phyloP scores from a whole-genome alignment of 64 coral and sea anemone species.

The Actinia equina region DNA sequence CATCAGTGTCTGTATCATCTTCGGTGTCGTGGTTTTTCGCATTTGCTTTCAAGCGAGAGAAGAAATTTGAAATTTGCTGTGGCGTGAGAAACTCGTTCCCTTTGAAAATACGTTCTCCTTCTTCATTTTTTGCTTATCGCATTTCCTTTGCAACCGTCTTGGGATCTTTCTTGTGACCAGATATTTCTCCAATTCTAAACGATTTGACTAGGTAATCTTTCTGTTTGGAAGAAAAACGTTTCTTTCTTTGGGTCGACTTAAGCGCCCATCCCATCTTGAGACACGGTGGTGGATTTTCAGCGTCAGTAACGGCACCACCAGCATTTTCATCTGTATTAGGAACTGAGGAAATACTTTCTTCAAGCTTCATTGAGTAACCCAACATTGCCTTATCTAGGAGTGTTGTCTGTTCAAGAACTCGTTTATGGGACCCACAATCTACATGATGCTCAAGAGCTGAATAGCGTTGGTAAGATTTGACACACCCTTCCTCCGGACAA shows the following conservation, averaged over 20 bases:
- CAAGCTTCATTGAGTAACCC: slow-evolving; percentile 31
- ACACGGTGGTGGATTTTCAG: background rate
- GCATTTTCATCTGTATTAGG: background rate
- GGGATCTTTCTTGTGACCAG: slow-evolving; percentile 23
- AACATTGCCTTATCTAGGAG: slow-evolving; percentile 43
- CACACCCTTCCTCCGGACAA: slow-evolving; percentile 25
- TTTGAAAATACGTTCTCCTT: slow-evolving; percentile 35
- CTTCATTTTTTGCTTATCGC: slow-evolving; percentile 5
- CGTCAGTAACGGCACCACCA: background rate
- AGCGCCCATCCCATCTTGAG: slow-evolving; percentile 37
- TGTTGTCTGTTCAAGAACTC: slow-evolving; percentile 27
- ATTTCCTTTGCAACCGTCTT: slow-evolving; percentile 47
- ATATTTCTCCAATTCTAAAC: slow-evolving; percentile 34
- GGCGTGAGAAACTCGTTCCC: slow-evolving; percentile 35
- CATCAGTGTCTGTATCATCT: background rate
- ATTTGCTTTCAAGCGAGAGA: slow-evolving; percentile 19
- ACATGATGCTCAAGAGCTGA: slow-evolving; percentile 20
- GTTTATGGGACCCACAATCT: slow-evolving; percentile 23
- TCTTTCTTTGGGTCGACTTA: background rate
- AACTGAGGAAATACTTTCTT: background rate
- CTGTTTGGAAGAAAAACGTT: slow-evolving; percentile 22
- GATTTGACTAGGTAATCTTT: slow-evolving; percentile 16
- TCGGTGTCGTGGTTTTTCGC: background rate
- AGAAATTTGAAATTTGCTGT: slow-evolving; percentile 36
- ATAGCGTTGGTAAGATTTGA: slow-evolving; percentile 7